phyloP scores from a whole-genome alignment of 2,113 vertebrate species.

The Peucedramus taeniatus region DNA sequence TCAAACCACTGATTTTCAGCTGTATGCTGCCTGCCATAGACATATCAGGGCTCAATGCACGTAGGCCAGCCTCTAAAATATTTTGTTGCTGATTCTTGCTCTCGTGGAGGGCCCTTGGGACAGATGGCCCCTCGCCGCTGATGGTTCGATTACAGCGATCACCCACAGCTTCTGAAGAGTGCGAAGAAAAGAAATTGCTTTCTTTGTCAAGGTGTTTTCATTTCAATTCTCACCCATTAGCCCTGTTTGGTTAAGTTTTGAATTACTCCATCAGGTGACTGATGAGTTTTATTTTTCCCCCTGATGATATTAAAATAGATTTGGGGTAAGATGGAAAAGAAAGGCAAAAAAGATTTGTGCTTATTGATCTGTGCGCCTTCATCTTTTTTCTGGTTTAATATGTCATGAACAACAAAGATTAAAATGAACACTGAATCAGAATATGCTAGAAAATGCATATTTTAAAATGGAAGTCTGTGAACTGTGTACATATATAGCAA shows the following conservation, averaged over 20 bases:
- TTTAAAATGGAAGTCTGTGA: neutral
- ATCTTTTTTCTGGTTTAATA: neutral
- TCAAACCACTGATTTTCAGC: conserved; percentile 84
- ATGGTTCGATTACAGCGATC: conserved; percentile 75
- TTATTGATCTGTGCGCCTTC: conserved; percentile 44
- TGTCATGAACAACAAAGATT: neutral
- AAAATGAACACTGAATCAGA: neutral
- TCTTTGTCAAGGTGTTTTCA: conserved; percentile 93
- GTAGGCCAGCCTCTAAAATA: conserved; percentile 51
- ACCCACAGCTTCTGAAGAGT: conserved; percentile 81
- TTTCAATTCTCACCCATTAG: conserved; percentile 98
- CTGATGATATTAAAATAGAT: conserved; percentile 61
- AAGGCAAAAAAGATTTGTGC: neutral
- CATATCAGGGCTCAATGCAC: conserved; percentile 51
- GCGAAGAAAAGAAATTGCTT: conserved; percentile 89
- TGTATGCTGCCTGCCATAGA: conserved; percentile 62
- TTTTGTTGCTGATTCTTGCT: conserved; percentile 75
- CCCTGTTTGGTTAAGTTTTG: conserved; percentile 82
- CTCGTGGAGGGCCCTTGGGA: conserved; percentile 76
- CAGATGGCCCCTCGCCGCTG: conserved; percentile 74
- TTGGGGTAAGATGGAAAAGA: conserved; percentile 40
- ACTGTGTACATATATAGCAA: neutral
- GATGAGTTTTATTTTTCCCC: conserved; percentile 71
- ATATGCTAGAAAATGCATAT: neutral
- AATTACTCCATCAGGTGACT: conserved; percentile 79